These are phyloP conservation scores for Ashinkailepas kermadecensis DNA, from an alignment of 2,888 invertebrate species.

Conservation along the genomic window DNA sequence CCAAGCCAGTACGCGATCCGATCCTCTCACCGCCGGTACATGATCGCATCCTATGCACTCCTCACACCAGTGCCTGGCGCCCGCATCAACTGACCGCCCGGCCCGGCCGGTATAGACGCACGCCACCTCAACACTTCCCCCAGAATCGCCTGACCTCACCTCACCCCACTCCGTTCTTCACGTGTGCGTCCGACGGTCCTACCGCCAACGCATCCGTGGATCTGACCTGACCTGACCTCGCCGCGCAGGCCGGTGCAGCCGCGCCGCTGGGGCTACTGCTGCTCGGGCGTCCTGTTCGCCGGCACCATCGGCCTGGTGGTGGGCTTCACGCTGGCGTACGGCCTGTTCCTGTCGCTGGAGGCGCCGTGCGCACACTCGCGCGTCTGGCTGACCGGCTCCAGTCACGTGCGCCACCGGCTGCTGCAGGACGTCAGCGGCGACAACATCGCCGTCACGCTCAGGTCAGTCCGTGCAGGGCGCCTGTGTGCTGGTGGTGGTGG, in stretches of 20 bases:
- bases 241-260: constrained; percentile 3
- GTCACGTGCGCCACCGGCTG: constrained; percentile 2
- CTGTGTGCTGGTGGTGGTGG: neutral
- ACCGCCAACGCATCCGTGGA: too few species aligned
- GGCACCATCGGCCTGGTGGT: constrained; percentile 4
- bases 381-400: constrained; percentile 4
- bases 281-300: constrained; percentile 17
- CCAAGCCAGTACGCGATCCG: too few species aligned
- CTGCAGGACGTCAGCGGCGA: neutral
- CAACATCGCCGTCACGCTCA: neutral
- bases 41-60: too few species aligned
- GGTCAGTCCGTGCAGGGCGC: neutral
- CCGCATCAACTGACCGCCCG: too few species aligned
- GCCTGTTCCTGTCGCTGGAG: constrained; percentile 20
- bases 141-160: too few species aligned
- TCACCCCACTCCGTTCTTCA: too few species aligned
- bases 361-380: constrained; percentile 22
- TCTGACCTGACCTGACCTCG: neutral
- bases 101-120: too few species aligned
- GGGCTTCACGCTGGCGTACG: constrained; percentile 21
- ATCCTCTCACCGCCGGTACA: too few species aligned
- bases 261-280: constrained; percentile 22
- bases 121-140: too few species aligned
- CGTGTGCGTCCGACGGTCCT: too few species aligned
- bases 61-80: too few species aligned